Conservation (phyloP, 2,888 invertebrate genomes). For the Eristalis tenax region DNA sequence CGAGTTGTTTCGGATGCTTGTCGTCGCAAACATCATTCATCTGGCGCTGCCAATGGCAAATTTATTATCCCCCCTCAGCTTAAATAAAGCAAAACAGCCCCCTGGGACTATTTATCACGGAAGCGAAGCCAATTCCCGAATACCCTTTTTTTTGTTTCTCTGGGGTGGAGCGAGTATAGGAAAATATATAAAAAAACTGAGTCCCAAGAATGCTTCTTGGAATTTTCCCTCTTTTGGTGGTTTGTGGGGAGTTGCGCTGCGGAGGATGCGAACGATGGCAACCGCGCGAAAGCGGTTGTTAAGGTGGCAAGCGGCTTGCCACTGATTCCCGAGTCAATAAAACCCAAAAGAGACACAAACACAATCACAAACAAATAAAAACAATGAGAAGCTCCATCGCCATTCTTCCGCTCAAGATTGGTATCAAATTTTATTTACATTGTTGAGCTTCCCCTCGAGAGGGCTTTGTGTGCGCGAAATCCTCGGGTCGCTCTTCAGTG, state of each 20-base stretch:
- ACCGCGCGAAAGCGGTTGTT: slow-evolving; percentile 25
- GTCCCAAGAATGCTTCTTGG: slow-evolving; percentile 9
- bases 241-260: background rate
- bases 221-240: background rate
- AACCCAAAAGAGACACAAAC: slow-evolving; percentile 37
- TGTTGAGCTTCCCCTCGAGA: slow-evolving; percentile 54
- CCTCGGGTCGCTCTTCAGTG: slow-evolving; percentile 24
- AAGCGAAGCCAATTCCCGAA: background rate
- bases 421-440: slow-evolving; percentile 72
- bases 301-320: slow-evolving; percentile 41
- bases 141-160: slow-evolving; percentile 23
- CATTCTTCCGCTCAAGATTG: slow-evolving; percentile 55
- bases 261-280: slow-evolving; percentile 17
- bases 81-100: slow-evolving; percentile 44
- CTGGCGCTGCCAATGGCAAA: slow-evolving; percentile 33
- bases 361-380: slow-evolving; percentile 48
- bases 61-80: slow-evolving; percentile 35
- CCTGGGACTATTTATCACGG: slow-evolving; percentile 55
- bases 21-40: slow-evolving; percentile 33
- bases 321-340: slow-evolving; percentile 61
- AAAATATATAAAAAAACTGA: slow-evolving; percentile 4
- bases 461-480: slow-evolving; percentile 15
- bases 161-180: slow-evolving; percentile 7
- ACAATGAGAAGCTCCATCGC: slow-evolving; percentile 57
- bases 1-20: slow-evolving; percentile 10